Evolutionary conservation across 2,797 vertebrate species (phyloP).

Genomic region (Sarcoramphus papa): DNA sequence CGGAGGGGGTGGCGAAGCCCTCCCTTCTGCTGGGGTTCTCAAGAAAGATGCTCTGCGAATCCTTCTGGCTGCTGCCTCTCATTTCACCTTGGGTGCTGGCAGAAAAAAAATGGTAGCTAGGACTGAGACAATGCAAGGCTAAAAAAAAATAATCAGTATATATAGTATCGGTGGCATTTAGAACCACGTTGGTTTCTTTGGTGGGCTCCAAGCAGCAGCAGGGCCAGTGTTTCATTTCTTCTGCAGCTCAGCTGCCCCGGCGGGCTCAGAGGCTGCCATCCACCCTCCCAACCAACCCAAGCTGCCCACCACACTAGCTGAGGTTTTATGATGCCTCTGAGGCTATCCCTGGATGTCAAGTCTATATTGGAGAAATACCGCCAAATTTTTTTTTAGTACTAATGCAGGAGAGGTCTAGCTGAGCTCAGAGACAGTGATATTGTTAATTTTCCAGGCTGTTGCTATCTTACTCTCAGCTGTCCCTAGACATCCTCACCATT

Average conservation of each 20-base stretch:
- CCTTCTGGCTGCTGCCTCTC: background rate
- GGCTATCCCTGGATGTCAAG: background rate
- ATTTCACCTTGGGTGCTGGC: background rate
- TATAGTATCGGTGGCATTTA: background rate
- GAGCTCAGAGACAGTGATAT: background rate
- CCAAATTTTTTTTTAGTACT: background rate
- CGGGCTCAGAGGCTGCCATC: background rate
- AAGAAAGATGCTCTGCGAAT: background rate
- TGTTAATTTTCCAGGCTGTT: constrained; percentile 64
- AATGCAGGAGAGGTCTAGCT: background rate
- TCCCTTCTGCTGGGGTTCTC: background rate
- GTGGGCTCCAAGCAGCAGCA: background rate
- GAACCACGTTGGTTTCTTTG: fast-evolving
- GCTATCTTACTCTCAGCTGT: constrained; percentile 20
- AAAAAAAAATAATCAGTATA: background rate
- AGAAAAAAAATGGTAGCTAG: background rate
- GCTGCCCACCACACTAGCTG: background rate
- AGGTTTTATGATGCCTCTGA: background rate
- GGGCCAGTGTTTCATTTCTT: background rate
- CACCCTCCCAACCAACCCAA: fast-evolving
- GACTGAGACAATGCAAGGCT: background rate
- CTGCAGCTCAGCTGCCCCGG: background rate
- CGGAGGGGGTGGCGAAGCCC: background rate
- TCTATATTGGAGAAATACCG: background rate
- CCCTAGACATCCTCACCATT: constrained; percentile 20